phyloP scores from a whole-genome alignment of 2,797 vertebrate genomes.

The Leucoraja ocellata region DNA sequence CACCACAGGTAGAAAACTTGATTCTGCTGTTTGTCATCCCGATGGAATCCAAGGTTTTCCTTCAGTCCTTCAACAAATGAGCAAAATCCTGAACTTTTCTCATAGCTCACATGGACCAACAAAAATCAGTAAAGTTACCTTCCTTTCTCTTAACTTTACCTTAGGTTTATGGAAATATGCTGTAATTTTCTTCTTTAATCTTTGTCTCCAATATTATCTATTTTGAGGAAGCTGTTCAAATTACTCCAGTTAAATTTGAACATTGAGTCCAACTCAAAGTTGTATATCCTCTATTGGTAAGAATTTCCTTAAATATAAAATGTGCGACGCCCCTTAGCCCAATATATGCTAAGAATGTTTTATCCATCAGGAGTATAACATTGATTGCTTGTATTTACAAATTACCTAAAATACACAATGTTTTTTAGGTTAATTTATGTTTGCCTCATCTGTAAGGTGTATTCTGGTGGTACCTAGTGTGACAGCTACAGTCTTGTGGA shows the following conservation, averaged over 20 bases:
- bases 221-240: background rate
- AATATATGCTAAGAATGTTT: background rate
- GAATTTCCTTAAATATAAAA: background rate
- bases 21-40: slow-evolving; percentile 54
- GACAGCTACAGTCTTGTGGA: background rate
- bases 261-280: background rate
- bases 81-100: slow-evolving; percentile 79
- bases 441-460: background rate
- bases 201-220: background rate
- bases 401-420: background rate
- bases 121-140: slow-evolving; percentile 52
- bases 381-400: background rate
- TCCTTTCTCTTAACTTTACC: background rate
- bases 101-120: slow-evolving; percentile 49
- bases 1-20: slow-evolving; percentile 63
- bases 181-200: background rate
- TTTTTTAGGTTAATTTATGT: background rate
- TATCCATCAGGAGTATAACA: background rate
- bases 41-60: slow-evolving; percentile 79
- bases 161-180: background rate
- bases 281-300: background rate
- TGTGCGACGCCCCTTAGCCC: background rate
- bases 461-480: background rate
- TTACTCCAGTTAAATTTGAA: background rate
- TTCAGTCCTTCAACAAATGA: slow-evolving; percentile 77